Percentiles rank a stretch among this genome's conserved stretches.
Conservation (phyloP, 2,888 invertebrate species). For the Lochmaea crataegi region DNA sequence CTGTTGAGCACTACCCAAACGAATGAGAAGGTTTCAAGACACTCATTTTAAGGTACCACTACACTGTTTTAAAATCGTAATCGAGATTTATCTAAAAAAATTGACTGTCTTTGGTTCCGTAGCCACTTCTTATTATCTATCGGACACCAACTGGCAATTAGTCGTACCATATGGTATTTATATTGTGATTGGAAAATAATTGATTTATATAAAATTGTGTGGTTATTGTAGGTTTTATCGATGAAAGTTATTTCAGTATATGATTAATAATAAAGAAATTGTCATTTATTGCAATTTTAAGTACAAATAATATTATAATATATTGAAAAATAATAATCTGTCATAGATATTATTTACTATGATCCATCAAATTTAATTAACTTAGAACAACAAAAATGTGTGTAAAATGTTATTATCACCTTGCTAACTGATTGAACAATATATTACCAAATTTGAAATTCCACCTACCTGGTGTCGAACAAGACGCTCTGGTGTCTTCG, state of each 20-base stretch:
- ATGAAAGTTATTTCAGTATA: not conserved
- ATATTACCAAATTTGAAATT: no score
- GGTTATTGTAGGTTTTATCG: not conserved
- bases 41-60: no score
- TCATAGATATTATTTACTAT: no score
- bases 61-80: no score
- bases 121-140: not conserved
- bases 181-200: not conserved
- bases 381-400: not conserved
- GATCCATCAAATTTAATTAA: no score
- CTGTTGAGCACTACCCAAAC: no score
- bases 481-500: slow-evolving; percentile 17
- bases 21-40: no score
- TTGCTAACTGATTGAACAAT: no score
- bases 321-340: no score
- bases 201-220: not conserved
- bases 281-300: no score
- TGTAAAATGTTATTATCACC: not conserved
- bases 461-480: slow-evolving; percentile 29
- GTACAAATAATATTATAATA: no score
- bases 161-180: not conserved
- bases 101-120: not conserved
- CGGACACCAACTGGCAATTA: not conserved
- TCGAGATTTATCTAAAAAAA: not conserved
- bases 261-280: not conserved